Evolutionary conservation across 1,140 invertebrate species (phyloP), one percentile per base, ranked within the genome.

Genomic region (Dryas iulia): DNA sequence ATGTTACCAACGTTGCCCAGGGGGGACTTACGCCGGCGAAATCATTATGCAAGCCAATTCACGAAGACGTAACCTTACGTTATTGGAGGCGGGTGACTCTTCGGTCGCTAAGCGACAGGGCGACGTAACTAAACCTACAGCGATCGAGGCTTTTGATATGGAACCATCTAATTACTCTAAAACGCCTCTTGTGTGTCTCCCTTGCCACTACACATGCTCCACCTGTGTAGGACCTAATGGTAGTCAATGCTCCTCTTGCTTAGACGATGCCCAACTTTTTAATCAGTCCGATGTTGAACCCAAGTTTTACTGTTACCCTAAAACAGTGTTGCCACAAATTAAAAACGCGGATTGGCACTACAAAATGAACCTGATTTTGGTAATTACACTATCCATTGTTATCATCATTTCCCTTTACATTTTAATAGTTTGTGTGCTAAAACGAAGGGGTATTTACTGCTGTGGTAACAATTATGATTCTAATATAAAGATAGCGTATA

Each of bases 151-250:
- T 14, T 60, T 81, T 24, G 89, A 91, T 66, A 87, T 90, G 87
- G 83, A 87, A 75, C 72, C 81, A 5, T 64, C 70, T 53, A 81
- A 83, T 61, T 47, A 59, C 35, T 66, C 76, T 21, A 84, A 79
- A 71, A 59, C 82, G 12, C 86, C 86, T 3, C 68, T 81, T 1
- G 77, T 84, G 31, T 91, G 89, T 63, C 81, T 87, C 0, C 84
- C 83, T 2, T 91, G 89, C 70, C 89, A 91, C 71, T 89, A 90
- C 71, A 86, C 88, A 0, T 91, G 89, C 61, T 86, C 83, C 3
- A 84, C 83, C 0, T 91, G 89, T 61, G 72, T 73, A 7, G 89
- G 89, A 28, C 87, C 89, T 6, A 78, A 81, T 28, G 81, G 83
- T 67, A 81, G 74, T 56, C 87, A 91, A 65, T 91, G 89, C 67